Percentiles rank a stretch among this genome's conserved stretches.
These are phyloP conservation scores for Antechinus stuartii DNA, from an alignment of 2,113 vertebrate genomes.

Conservation along the genomic window DNA sequence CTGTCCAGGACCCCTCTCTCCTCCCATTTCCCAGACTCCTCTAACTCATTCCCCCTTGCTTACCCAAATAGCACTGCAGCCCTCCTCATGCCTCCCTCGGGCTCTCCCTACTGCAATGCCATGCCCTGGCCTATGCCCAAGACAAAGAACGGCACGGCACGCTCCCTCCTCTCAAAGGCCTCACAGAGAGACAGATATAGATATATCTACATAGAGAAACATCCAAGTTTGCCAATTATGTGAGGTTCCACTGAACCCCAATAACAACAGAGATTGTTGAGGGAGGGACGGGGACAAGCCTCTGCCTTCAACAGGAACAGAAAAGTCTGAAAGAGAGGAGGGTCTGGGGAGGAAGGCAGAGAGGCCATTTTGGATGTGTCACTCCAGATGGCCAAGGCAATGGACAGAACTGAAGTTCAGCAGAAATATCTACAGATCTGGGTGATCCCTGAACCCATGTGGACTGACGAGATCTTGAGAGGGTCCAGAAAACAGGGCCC, in stretches of 20 bases:
- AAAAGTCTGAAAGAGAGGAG: too few relatives aligned
- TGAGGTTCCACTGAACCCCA: too few relatives aligned
- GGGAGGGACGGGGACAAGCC: too few relatives aligned
- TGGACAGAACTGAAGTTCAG: not conserved
- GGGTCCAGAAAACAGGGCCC: not conserved
- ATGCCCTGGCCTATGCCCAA: not conserved
- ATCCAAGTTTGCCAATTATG: too few relatives aligned
- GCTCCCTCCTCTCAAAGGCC: too few relatives aligned
- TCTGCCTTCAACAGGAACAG: too few relatives aligned
- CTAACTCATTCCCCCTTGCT: not conserved
- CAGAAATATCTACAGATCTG: not conserved
- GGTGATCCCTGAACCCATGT: not conserved
- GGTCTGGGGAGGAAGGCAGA: not conserved
- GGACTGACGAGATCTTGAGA: not conserved
- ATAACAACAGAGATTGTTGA: not conserved
- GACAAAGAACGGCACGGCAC: too few relatives aligned
- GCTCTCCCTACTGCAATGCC: not conserved
- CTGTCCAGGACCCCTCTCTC: not conserved
- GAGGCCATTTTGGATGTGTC: not conserved
- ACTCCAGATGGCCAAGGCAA: not conserved
- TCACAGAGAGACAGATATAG: too few relatives aligned
- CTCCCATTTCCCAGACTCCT: not conserved
- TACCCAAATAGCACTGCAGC: not conserved
- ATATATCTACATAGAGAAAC: too few relatives aligned
- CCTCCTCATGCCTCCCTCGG: not conserved